phyloP scores from a whole-genome alignment of 2,888 invertebrate species.

The Itoplectis maculator region DNA sequence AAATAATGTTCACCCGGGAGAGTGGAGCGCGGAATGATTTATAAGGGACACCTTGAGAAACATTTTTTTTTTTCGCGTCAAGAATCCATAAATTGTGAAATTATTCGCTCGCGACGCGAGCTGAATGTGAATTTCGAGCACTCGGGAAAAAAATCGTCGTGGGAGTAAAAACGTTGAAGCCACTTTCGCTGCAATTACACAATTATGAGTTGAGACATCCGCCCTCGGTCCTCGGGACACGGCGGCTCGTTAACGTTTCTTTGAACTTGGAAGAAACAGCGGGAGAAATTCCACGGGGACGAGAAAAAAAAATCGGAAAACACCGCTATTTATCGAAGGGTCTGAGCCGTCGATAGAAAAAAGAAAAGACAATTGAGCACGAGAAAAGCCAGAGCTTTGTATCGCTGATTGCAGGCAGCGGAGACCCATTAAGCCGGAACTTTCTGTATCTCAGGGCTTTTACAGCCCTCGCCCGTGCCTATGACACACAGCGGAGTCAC shows the following conservation, averaged over 20 bases:
- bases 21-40: not conserved
- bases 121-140: not conserved
- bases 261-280: not conserved
- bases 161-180: not conserved
- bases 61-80: not conserved
- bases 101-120: not conserved
- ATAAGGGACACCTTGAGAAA: not conserved
- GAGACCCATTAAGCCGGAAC: constrained; percentile 15
- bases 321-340: not conserved
- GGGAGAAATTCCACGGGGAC: not conserved
- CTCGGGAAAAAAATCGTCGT: not conserved
- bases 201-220: too few relatives aligned
- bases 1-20: not conserved
- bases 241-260: not conserved
- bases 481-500: constrained; percentile 39
- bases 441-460: constrained; percentile 16
- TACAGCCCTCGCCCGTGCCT: constrained; percentile 21
- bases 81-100: constrained; percentile 2
- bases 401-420: constrained; percentile 10
- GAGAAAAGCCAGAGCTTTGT: not conserved
- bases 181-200: too few relatives aligned
- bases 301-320: not conserved
- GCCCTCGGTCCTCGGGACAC: too few relatives aligned
- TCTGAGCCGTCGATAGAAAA: not conserved
- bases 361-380: not conserved